Conservation (phyloP, 2,888 invertebrate genomes). For the Eulithis testata region DNA sequence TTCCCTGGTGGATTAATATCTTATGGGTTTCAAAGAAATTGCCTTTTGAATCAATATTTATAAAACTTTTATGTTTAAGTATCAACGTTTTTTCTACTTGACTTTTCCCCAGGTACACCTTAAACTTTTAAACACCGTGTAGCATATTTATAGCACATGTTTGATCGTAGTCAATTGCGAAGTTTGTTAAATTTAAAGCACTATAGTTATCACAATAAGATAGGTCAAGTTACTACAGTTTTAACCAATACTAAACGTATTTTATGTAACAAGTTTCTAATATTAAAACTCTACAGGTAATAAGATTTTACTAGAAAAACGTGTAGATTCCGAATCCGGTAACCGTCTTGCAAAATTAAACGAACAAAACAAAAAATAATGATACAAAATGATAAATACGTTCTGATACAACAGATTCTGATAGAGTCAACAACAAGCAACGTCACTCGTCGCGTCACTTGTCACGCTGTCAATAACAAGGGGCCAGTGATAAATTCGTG, state of each 20-base stretch:
- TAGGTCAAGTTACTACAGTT: no score
- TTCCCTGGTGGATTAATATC: constrained; percentile 35
- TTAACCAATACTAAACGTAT: no score
- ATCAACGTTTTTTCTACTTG: background rate
- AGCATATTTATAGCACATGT: no score
- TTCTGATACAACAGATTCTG: constrained; percentile 27
- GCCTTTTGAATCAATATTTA: constrained; percentile 35
- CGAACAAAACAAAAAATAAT: constrained; percentile 16
- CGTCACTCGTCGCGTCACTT: constrained; percentile 41
- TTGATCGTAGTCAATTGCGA: no score
- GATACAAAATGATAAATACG: constrained; percentile 27
- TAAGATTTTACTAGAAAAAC: no score
- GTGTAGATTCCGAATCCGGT: no score
- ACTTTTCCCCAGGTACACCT: no score
- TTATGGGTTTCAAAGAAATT: constrained; percentile 39
- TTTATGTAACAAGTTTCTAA: no score
- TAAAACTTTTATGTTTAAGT: background rate
- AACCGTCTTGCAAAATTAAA: constrained; percentile 8
- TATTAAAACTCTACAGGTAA: no score
- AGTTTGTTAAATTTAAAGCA: background rate
- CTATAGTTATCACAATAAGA: no score
- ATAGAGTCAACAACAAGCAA: constrained; percentile 40
- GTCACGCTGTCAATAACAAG: constrained; percentile 63
- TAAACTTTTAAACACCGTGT: no score
- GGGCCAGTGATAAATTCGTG: constrained; percentile 60